Percentiles rank a stretch among this genome's conserved stretches.
These are phyloP conservation scores for Cataglyphis hispanica DNA, from an alignment of 1,140 invertebrate species.

Conservation along the genomic window DNA sequence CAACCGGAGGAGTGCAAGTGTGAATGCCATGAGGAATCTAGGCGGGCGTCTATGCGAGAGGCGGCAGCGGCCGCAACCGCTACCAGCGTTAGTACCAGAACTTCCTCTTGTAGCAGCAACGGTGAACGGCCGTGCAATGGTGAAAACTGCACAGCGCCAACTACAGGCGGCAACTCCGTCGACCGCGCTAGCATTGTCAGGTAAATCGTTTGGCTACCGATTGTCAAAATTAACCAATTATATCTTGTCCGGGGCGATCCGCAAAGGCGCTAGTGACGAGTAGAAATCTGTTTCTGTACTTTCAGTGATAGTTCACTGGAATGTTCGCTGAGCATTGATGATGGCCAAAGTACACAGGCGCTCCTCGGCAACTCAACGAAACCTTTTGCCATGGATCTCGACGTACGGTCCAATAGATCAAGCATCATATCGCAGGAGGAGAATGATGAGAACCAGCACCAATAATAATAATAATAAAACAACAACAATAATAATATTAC, in stretches of 20 bases:
- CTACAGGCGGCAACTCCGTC: conserved; percentile 62
- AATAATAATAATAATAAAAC: conserved; percentile 69
- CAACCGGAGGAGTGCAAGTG: conserved; percentile 94
- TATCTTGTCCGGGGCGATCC: conserved; percentile 43
- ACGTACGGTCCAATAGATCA: conserved; percentile 87
- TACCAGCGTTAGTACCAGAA: conserved; percentile 51
- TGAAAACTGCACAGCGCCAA: conserved; percentile 64
- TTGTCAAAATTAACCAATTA: conserved; percentile 59
- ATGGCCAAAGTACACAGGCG: conserved; percentile 74
- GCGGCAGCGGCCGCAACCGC: conserved; percentile 28
- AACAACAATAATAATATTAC: no score
- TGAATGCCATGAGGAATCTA: conserved; percentile 91
- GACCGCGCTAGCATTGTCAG: conserved; percentile 82
- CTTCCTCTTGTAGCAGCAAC: conserved; percentile 74
- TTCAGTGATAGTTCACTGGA: conserved; percentile 87
- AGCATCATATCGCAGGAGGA: conserved; percentile 87
- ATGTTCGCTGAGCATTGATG: conserved; percentile 82
- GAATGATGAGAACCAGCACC: conserved; percentile 78
- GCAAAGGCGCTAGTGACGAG: conserved; percentile 79
- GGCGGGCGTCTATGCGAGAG: conserved; percentile 81
- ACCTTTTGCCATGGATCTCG: conserved; percentile 87
- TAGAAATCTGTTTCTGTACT: conserved; percentile 85
- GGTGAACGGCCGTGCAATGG: conserved; percentile 71
- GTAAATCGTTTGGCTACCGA: conserved; percentile 78
- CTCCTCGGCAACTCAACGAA: conserved; percentile 78